Conservation (phyloP, 35 echinoderm and acorn worm species). For the Holothuria glaberrima region DNA sequence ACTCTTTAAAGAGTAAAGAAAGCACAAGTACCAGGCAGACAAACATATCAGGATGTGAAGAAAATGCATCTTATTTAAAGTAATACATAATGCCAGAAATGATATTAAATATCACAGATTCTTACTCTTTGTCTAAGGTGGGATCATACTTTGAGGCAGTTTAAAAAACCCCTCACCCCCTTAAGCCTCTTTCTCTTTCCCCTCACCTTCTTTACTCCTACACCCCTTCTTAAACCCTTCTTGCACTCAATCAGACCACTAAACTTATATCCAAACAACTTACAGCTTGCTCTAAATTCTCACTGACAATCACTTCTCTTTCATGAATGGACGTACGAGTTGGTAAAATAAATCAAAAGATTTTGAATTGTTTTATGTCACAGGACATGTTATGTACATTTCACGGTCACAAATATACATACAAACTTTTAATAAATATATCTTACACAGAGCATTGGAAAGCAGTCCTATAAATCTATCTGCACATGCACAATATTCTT, state of each 20-base stretch:
- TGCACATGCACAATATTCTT: slow-evolving; percentile 23
- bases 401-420: slow-evolving; percentile 43
- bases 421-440: slow-evolving; percentile 44
- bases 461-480: not conserved
- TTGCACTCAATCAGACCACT: not conserved
- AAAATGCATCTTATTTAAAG: too few species aligned
- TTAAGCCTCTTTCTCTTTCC: too few species aligned
- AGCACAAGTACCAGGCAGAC: too few species aligned
- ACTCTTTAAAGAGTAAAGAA: too few species aligned
- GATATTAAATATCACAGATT: too few species aligned
- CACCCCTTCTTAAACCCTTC: not conserved
- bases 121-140: too few species aligned
- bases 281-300: not conserved
- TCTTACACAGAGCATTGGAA: slow-evolving; percentile 44
- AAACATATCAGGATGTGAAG: too few species aligned
- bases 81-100: too few species aligned
- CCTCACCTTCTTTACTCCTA: too few species aligned
- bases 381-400: not conserved
- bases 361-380: not conserved
- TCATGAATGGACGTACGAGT: not conserved
- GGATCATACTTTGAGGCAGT: too few species aligned
- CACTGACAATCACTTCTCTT: not conserved
- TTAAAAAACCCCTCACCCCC: too few species aligned
- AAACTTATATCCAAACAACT: not conserved
- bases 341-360: slow-evolving; percentile 4